phyloP scores from a whole-genome alignment of 2,888 invertebrate species.

The Lithophane semibrunnea region DNA sequence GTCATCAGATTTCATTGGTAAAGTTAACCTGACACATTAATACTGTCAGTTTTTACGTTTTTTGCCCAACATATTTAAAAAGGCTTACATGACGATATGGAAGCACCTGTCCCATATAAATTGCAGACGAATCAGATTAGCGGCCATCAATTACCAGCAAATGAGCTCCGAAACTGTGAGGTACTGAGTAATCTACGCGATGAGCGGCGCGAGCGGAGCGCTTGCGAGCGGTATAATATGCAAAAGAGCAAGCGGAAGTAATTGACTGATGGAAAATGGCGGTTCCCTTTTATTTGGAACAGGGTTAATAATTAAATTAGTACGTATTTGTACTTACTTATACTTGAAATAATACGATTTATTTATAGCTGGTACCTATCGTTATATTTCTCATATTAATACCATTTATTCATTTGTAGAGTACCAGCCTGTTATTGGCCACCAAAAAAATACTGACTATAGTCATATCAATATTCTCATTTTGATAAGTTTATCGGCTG shows the following conservation, averaged over 20 bases:
- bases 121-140: slow-evolving; percentile 61
- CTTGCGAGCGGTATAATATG: not conserved
- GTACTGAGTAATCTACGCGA: slow-evolving; percentile 36
- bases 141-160: slow-evolving; percentile 60
- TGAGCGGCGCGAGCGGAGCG: slow-evolving; percentile 16
- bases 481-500: not conserved
- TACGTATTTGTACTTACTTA: not conserved
- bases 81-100: slow-evolving; percentile 18
- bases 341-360: not conserved
- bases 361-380: no score
- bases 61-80: slow-evolving; percentile 20
- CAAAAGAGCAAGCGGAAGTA: slow-evolving; percentile 5
- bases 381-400: not conserved
- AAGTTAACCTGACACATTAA: not conserved
- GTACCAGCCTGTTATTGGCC: no score
- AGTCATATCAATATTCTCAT: not conserved
- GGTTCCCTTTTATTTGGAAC: not conserved
- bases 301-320: not conserved
- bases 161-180: slow-evolving; percentile 60
- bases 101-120: slow-evolving; percentile 54
- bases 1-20: not conserved
- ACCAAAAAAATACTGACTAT: not conserved
- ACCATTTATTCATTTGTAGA: not conserved
- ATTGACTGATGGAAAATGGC: not conserved
- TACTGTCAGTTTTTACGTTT: not conserved